phyloP scores from a whole-genome alignment of 1,140 invertebrate species.

The Thaumatotibia leucotreta region DNA sequence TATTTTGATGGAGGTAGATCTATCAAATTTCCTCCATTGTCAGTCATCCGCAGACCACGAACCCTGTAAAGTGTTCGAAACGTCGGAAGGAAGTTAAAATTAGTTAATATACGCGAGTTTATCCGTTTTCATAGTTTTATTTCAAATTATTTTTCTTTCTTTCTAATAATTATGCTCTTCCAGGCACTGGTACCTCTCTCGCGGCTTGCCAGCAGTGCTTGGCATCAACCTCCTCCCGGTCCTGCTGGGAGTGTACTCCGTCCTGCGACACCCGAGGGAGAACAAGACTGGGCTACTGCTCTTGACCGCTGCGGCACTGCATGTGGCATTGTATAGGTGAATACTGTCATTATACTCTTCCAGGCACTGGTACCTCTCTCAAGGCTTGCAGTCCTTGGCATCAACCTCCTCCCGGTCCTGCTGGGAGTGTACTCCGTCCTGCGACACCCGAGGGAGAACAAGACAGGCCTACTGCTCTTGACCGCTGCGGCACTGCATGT shows the following conservation, averaged over 20 bases:
- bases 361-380: constrained; percentile 60
- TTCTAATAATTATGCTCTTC: constrained; percentile 6
- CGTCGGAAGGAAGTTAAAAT: too few species aligned
- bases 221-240: constrained; percentile 44
- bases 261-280: constrained; percentile 37
- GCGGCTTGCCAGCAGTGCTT: constrained; percentile 51
- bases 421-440: constrained; percentile 28
- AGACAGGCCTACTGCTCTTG: constrained; percentile 38
- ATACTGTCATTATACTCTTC: neutral
- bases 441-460: constrained; percentile 43
- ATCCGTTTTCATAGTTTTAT: too few species aligned
- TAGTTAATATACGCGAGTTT: too few species aligned
- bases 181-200: constrained; percentile 59
- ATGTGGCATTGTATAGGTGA: constrained; percentile 51
- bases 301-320: constrained; percentile 30
- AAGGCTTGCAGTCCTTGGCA: constrained; percentile 52
- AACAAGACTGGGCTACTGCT: constrained; percentile 41
- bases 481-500: constrained; percentile 36
- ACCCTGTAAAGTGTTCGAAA: too few species aligned
- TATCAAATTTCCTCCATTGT: too few species aligned
- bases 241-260: constrained; percentile 25
- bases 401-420: constrained; percentile 42
- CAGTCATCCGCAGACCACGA: too few species aligned
- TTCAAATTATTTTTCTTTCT: too few species aligned
- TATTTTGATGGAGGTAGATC: too few species aligned